Evolutionary conservation across 1,140 invertebrate genomes (phyloP), one percentile per base, ranked within the genome.

Genomic region (Plodia interpunctella): DNA sequence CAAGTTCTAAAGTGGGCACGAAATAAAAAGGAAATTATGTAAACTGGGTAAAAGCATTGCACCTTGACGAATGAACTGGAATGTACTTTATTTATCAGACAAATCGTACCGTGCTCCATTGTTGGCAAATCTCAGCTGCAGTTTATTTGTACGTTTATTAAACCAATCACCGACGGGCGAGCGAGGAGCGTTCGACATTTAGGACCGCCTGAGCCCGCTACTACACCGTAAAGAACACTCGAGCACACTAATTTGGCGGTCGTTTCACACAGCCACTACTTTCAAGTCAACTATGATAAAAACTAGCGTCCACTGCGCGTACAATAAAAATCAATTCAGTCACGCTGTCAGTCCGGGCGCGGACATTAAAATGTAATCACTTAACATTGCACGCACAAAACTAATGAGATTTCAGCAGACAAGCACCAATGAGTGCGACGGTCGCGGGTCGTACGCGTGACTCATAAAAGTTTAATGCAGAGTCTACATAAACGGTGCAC

Each of bases 401-500:
- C 77, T 83, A 87, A 88, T 86, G 79, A 86, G 78, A 87, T 83
- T 88, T 86, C 76, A 84, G 79, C 72, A 74, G 74, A 85, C 32
- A 83, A 83, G 77, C 79, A 70, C 80, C 78, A 85, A 87, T 78
- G 80, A 79, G 79, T 70, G 66, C 69, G 76, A 78, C 80, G 77
- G 68, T 78, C 65, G 70, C 76, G 70, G 69, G 71, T 74, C 67
- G 74, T 62, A 70, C 59, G 68, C 64, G 70, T 88, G 85, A 88
- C 70, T 88, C 85, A 87, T 70, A 74, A 79, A 74, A 53, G 19
- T 53, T 53, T n/a, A 72, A 64, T 66, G 66, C 61, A 69, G 72
- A 70, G 64, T 76, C 68, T 62, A 68, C 65, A 67, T 67, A 63
- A 70, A 72, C 60, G 49, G 13, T 25, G 19, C 18, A 53, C 30